These are phyloP conservation scores for Scylla paramamosain DNA, from an alignment of 1,140 invertebrate species.

Conservation along the genomic window DNA sequence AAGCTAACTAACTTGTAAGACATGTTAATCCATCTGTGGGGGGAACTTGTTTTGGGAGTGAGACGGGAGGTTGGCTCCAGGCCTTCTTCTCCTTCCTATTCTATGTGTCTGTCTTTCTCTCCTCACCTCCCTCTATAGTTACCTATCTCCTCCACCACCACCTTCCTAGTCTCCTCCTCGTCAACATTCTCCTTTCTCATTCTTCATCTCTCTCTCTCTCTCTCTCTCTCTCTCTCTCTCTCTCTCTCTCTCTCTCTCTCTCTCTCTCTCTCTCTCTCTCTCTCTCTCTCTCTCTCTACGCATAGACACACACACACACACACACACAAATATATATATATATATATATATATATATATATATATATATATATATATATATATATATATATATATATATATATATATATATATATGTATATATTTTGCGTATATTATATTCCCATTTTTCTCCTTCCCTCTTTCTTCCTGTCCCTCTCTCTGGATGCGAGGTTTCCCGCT, in stretches of 20 bases:
- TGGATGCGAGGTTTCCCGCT: background rate
- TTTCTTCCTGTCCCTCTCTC: background rate
- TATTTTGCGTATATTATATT: background rate
- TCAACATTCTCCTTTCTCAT: background rate
- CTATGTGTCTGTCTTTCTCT: background rate
- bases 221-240: background rate
- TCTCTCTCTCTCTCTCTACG: no score
- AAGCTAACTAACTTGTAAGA: constrained; percentile 43
- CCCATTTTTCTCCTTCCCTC: background rate
- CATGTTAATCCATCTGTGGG: background rate
- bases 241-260: no score
- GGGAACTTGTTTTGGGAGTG: constrained; percentile 35
- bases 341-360: background rate
- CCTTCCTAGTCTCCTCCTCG: background rate
- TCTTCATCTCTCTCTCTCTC: background rate
- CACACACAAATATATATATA: background rate
- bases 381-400: constrained; percentile 26
- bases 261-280: no score
- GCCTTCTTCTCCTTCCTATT: background rate
- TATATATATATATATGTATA: constrained; percentile 4
- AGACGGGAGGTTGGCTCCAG: background rate
- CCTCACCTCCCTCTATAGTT: background rate
- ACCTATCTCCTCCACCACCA: background rate
- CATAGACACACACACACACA: no score
- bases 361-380: constrained; percentile 26